Evolutionary conservation across 2,797 vertebrate genomes (phyloP).

Genomic region (Sebastes itinus): DNA sequence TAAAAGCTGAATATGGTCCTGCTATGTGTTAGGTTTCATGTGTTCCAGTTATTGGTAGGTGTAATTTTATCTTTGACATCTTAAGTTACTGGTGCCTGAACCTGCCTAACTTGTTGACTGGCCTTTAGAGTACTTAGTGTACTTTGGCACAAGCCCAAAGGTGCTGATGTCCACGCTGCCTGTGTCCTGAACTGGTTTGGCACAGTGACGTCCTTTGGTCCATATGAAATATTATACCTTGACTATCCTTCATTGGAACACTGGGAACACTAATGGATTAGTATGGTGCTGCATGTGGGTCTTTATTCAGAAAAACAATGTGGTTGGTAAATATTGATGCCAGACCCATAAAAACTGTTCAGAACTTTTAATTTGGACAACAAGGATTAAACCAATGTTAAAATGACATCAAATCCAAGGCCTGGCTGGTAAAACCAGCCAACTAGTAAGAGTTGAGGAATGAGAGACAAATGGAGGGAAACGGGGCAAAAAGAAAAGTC

Average conservation of each 20-base stretch:
- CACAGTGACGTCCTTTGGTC: background rate
- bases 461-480: conserved; percentile 67
- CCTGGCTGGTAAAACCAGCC: conserved; percentile 73
- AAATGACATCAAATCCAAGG: conserved; percentile 81
- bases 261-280: background rate
- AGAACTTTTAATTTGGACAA: conserved; percentile 90
- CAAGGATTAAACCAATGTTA: conserved; percentile 88
- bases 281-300: background rate
- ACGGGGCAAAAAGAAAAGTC: conserved; percentile 58
- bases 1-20: background rate
- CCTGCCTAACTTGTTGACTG: background rate
- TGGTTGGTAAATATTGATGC: conserved; percentile 38
- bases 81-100: background rate
- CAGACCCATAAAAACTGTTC: conserved; percentile 71
- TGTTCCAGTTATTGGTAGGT: background rate
- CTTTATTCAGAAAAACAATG: background rate
- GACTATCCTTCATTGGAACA: background rate
- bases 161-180: background rate
- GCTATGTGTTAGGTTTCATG: background rate
- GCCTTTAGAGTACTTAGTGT: background rate
- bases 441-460: conserved; percentile 69
- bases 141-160: background rate
- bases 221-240: background rate
- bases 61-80: background rate
- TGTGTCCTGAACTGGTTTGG: background rate